Percentiles rank a stretch among this genome's conserved stretches.
These are phyloP conservation scores for Sebastes ruberrimus DNA, from an alignment of 2,797 vertebrate genomes.

Conservation along the genomic window DNA sequence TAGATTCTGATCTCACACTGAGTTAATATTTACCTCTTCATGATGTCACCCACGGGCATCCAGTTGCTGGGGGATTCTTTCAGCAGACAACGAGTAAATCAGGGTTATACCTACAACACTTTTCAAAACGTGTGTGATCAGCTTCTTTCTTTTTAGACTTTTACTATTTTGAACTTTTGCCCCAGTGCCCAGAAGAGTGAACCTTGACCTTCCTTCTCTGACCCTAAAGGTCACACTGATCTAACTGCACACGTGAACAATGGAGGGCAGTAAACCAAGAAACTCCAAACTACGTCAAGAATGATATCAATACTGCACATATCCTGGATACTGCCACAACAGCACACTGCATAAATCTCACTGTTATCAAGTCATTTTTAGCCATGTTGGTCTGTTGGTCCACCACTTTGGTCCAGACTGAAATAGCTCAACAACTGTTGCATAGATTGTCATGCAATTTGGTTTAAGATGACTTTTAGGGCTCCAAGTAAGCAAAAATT, in stretches of 20 bases:
- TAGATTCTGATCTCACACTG: constrained; percentile 45
- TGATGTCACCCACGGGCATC: constrained; percentile 46
- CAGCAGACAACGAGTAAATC: constrained; percentile 37
- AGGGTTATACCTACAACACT: constrained; percentile 39
- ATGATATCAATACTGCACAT: background rate
- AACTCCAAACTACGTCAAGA: constrained; percentile 1
- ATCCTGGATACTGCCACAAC: background rate
- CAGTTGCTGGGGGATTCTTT: constrained; percentile 23
- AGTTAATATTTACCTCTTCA: constrained; percentile 51
- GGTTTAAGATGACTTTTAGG: background rate
- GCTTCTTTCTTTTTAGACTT: constrained; percentile 58
- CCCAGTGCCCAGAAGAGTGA: constrained; percentile 57
- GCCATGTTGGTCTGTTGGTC: background rate
- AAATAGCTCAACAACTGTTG: background rate
- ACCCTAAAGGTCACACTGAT: constrained; percentile 35
- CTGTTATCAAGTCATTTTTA: background rate
- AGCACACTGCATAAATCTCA: background rate
- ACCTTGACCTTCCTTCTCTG: constrained; percentile 62
- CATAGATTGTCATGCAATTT: background rate
- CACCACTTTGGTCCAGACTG: background rate
- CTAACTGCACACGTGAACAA: constrained; percentile 34
- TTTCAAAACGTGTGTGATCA: constrained; percentile 54
- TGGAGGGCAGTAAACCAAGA: constrained; percentile 21
- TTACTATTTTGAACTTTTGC: constrained; percentile 70
- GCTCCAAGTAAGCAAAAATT: background rate